Base-by-base conservation (phyloP, 2,797 vertebrate species). In the Neosilurus hyrtlii region DNA sequence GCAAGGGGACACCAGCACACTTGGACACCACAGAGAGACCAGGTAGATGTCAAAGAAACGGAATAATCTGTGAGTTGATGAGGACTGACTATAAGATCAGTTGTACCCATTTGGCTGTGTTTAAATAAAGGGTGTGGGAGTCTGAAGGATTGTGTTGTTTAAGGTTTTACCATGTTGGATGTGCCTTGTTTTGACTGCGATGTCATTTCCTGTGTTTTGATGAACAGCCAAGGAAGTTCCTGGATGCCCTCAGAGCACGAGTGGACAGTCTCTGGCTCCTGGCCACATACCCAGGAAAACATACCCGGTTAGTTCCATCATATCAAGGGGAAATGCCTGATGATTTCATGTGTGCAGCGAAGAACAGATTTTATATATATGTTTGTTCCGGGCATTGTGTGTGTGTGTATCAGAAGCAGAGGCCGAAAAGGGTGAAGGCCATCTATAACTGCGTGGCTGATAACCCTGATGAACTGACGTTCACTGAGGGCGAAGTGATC, bases 401-500 rank as follows among this genome's bases (percentile, higher is more conserved):
- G 51, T 20, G 26, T 2, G 24, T 86, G 59, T 92, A 89, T 73
- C 92, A 98, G 96, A 98, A 96, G 90, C 93, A 95, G 80, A 96
- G 95, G 91, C 97, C 96, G 20, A 99, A 98, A 93, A 94, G 97
- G 82, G 98, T 99, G 83, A 99, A 98, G 92, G 97, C 98, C 77
- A 95, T 98, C 83, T 99, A 99, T 90, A 97, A 99, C 93, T 99
- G 98, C 59, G 90, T 95, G 59, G 98, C 98, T 0, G 98, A 99
- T 93, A 99, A 99, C 91, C 97, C 97, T 0, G 98, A 99, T 5
- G 98, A 99, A 91, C 92, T 99, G 87, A 99, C 98, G 0, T 99
- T 99, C 93, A 96, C 95, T 0, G 98, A 99, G 91, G 98, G 98
- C 2, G 97, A 99, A 73, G 95, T 99, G 90, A 99, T 99, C 73